These are phyloP conservation scores for Heliopora coerulea DNA, from an alignment of 92 coral and sea anemone species.

Conservation along the genomic window DNA sequence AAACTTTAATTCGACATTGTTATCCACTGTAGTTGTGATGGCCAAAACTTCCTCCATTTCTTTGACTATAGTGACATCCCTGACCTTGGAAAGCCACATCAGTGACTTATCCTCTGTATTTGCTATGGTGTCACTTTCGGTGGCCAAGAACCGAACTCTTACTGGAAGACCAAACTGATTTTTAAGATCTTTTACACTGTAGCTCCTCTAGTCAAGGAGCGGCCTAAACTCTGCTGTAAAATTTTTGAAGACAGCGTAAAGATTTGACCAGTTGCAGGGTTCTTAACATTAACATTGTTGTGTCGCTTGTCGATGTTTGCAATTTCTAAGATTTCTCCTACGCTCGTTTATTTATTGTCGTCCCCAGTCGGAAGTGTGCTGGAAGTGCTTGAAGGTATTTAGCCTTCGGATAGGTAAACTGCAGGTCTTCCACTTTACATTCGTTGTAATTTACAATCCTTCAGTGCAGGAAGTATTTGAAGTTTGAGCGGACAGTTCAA, in stretches of 20 bases:
- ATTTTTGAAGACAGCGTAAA: conserved; percentile 1
- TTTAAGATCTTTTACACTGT: conserved; percentile 13
- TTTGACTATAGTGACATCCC: background rate
- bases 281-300: conserved; percentile 2
- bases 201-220: conserved; percentile 8
- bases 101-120: background rate
- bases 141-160: conserved; percentile 23
- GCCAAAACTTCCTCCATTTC: background rate
- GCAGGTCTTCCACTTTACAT: background rate
- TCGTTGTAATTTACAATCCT: conserved; percentile 1
- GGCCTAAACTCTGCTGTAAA: conserved; percentile 23
- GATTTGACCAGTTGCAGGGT: background rate
- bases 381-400: conserved; percentile 10
- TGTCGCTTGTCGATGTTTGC: conserved; percentile 1
- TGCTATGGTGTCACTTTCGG: background rate
- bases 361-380: conserved; percentile 24
- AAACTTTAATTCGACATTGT: background rate
- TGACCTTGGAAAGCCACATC: background rate
- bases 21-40: conserved; percentile 16
- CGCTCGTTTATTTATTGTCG: background rate
- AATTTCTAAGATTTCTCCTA: conserved; percentile 17
- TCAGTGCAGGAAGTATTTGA: conserved; percentile 38
- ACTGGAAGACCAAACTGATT: conserved; percentile 10
- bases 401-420: background rate
- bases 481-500: conserved; percentile 28